Conservation (phyloP, 2,888 invertebrate genomes). For the Anorthoa munda region DNA sequence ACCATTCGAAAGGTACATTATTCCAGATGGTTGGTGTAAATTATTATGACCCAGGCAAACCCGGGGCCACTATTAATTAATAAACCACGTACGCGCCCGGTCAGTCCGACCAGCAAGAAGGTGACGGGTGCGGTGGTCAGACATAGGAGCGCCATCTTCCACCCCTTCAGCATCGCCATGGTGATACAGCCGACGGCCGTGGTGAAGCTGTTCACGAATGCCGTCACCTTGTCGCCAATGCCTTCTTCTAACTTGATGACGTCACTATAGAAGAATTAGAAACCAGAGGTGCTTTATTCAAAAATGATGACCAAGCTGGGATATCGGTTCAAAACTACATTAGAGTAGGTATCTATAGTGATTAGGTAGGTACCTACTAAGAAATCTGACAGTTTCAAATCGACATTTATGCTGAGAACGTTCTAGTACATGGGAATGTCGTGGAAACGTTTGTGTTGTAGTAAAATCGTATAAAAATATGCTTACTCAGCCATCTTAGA, state of each 20-base stretch:
- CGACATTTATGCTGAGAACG: background rate
- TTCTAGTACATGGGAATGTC: background rate
- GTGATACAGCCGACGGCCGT: constrained; percentile 92
- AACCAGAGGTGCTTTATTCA: too few species aligned
- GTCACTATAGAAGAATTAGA: constrained; percentile 87
- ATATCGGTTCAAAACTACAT: background rate
- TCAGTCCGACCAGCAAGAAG: constrained; percentile 90
- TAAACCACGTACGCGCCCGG: constrained; percentile 87
- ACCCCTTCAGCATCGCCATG: constrained; percentile 93
- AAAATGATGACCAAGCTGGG: too few species aligned
- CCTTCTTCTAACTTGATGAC: constrained; percentile 94
- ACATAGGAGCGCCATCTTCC: constrained; percentile 95
- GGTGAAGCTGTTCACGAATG: constrained; percentile 92
- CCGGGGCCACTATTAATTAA: background rate
- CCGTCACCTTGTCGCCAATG: constrained; percentile 94
- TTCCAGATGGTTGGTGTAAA: too few species aligned
- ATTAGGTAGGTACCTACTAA: background rate
- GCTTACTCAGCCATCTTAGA: constrained; percentile 94
- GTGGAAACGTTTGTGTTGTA: background rate
- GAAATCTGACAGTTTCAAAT: background rate
- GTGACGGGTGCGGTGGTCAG: constrained; percentile 93
- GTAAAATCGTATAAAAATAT: constrained; percentile 22
- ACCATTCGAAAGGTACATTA: too few species aligned
- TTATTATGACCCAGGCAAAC: too few species aligned
- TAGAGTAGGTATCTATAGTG: background rate